Percentiles rank a stretch among this genome's conserved stretches.
phyloP scores from a whole-genome alignment of 2,888 invertebrate species.

The Parelbella ahira region DNA sequence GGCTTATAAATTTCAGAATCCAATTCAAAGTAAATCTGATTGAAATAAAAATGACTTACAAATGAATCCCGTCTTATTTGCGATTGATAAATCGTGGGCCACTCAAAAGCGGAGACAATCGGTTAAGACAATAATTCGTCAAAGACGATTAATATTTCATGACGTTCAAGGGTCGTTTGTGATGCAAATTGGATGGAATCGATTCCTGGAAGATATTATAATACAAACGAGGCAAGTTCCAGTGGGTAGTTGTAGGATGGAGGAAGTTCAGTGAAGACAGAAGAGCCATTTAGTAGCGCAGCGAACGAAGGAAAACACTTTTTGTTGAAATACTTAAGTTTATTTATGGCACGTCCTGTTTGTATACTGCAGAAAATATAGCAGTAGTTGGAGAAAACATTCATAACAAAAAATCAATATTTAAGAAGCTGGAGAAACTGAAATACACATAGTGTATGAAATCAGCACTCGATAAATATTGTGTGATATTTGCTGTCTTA shows the following conservation, averaged over 20 bases:
- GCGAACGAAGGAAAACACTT: conserved; percentile 2
- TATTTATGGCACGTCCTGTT: conserved; percentile 4
- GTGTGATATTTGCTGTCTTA: no score
- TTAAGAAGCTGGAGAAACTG: no score
- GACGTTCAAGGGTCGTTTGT: conserved; percentile 24
- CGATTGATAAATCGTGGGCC: conserved; percentile 17
- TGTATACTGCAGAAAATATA: background rate
- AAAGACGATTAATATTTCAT: conserved; percentile 26
- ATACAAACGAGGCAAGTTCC: conserved; percentile 25
- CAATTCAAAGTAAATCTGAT: conserved; percentile 6
- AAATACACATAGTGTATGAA: no score
- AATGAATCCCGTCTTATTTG: conserved; percentile 17
- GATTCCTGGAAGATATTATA: conserved; percentile 23
- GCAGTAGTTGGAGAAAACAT: background rate
- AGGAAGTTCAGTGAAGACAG: conserved; percentile 12
- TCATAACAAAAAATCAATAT: background rate
- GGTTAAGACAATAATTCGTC: conserved; percentile 25
- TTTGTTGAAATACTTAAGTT: conserved; percentile 6
- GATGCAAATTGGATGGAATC: conserved; percentile 23
- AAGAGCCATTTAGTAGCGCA: conserved; percentile 9
- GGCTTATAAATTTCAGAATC: no score
- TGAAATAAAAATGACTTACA: conserved; percentile 19
- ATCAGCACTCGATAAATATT: no score
- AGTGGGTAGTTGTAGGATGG: conserved; percentile 16
- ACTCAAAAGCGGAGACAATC: conserved; percentile 19